Conservation (phyloP, 2,113 vertebrate genomes). For the Hystrix cristata region DNA sequence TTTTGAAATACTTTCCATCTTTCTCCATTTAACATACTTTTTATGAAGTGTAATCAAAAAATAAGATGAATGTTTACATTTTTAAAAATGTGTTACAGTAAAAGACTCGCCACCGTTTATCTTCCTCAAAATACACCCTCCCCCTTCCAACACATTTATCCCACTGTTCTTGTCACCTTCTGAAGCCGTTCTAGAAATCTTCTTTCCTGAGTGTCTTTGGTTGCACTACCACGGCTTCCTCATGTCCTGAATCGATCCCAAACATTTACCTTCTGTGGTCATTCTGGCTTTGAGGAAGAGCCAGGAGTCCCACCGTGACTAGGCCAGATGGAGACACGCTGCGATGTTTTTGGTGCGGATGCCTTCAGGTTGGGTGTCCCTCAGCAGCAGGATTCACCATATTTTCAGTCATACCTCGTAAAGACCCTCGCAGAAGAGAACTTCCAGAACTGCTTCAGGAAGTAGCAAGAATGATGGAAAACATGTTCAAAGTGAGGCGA, state of each 20-base stretch:
- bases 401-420: background rate
- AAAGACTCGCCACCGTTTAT: background rate
- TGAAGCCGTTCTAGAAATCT: background rate
- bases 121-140: background rate
- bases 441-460: background rate
- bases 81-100: background rate
- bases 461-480: background rate
- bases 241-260: background rate
- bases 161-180: background rate
- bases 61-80: background rate
- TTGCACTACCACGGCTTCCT: background rate
- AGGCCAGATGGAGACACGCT: background rate
- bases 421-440: background rate
- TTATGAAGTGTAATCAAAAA: background rate
- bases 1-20: background rate
- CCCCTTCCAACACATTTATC: background rate
- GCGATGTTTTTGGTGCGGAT: background rate
- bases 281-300: background rate
- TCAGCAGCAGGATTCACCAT: background rate
- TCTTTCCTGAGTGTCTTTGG: background rate
- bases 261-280: background rate
- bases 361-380: background rate
- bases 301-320: background rate
- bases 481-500: background rate
- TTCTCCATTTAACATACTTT: background rate